Conservation (phyloP, 2,797 vertebrate genomes). For the Hemibagrus guttatus region DNA sequence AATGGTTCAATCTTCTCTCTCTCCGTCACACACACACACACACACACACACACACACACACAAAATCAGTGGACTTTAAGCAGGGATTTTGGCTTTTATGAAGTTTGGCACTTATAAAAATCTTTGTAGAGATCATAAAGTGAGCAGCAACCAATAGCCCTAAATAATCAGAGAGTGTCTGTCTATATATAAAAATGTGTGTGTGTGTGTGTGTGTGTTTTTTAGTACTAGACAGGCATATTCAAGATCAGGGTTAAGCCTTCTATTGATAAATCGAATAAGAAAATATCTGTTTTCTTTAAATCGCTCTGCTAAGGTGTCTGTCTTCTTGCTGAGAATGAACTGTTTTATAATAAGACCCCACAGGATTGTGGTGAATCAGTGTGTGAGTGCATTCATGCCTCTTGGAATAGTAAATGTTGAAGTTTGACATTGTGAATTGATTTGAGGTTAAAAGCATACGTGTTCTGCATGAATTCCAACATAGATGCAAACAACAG, state of each 20-base stretch:
- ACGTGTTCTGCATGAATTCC: neutral
- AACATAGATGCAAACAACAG: neutral
- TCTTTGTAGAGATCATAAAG: conserved; percentile 6
- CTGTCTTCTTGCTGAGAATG: neutral
- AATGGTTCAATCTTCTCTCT: conserved; percentile 4
- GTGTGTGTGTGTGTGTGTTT: neutral
- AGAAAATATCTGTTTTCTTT: neutral
- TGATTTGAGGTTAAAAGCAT: neutral
- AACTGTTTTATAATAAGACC: neutral
- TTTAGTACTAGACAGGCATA: neutral
- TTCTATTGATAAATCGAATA: neutral
- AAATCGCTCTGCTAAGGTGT: neutral
- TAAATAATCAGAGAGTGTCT: neutral
- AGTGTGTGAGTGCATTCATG: conserved; percentile 1
- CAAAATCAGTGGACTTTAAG: neutral
- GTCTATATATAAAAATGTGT: neutral
- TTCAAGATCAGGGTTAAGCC: neutral
- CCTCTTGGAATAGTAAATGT: neutral
- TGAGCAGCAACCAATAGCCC: neutral
- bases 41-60: neutral
- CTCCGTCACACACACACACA: neutral
- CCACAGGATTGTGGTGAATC: neutral
- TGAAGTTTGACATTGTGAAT: conserved; percentile 12
- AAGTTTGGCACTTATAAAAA: neutral
- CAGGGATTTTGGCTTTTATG: neutral